Conservation (phyloP, 2,888 invertebrate species). For the Drosophila limbata region DNA sequence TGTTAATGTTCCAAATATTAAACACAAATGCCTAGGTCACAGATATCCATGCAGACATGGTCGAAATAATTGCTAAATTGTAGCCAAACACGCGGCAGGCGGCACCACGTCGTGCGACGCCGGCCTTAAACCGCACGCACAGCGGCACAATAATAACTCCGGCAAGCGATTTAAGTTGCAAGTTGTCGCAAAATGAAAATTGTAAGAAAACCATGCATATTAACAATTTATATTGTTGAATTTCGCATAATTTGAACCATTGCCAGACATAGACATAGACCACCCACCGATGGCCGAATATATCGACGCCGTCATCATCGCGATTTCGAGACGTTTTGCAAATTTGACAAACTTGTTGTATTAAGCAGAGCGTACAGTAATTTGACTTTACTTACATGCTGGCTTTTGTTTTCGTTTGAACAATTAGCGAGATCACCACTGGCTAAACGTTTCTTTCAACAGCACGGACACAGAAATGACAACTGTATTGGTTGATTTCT, state of each 20-base stretch:
- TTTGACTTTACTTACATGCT: slow-evolving; percentile 42
- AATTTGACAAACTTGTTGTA: slow-evolving; percentile 8
- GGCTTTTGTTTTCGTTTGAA: slow-evolving; percentile 21
- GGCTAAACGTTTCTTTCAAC: slow-evolving; percentile 37
- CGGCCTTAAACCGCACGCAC: slow-evolving; percentile 32
- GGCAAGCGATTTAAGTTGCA: slow-evolving; percentile 3
- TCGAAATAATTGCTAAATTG: background rate
- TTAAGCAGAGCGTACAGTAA: background rate
- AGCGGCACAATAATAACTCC: slow-evolving; percentile 13
- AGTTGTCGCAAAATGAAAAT: background rate
- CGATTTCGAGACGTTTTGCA: slow-evolving; percentile 19
- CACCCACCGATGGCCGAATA: slow-evolving; percentile 8
- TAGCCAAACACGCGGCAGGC: slow-evolving; percentile 44
- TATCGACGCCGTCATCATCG: slow-evolving; percentile 20
- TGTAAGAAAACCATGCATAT: background rate
- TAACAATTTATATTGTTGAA: background rate
- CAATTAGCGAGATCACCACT: slow-evolving; percentile 27
- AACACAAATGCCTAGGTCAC: background rate
- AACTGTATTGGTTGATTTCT: slow-evolving; percentile 15
- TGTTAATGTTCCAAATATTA: background rate
- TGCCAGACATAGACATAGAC: slow-evolving; percentile 15
- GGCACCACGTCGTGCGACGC: slow-evolving; percentile 51
- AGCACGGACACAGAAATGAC: slow-evolving; percentile 55
- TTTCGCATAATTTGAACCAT: slow-evolving; percentile 10
- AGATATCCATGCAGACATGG: background rate